Evolutionary conservation across 2,113 vertebrate genomes (phyloP).

Genomic region (Phyllostomus discolor): DNA sequence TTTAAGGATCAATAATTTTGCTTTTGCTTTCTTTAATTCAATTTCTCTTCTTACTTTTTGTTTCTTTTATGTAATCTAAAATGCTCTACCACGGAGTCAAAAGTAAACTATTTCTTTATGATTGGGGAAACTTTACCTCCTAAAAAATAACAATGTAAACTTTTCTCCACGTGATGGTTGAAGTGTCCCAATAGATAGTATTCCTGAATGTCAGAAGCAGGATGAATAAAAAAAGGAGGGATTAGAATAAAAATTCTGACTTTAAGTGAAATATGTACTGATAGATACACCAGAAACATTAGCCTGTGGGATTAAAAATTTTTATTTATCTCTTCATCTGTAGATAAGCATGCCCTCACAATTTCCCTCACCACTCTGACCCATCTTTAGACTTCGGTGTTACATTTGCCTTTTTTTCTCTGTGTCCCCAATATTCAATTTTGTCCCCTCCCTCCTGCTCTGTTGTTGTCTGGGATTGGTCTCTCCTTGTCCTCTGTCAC

Average conservation of each 20-base stretch:
- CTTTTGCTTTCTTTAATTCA: not conserved
- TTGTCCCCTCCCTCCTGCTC: not conserved
- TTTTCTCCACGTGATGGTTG: not conserved
- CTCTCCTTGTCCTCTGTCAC: not conserved
- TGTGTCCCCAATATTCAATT: not conserved
- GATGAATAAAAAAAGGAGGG: not conserved
- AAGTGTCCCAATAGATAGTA: not conserved
- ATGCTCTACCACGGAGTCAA: not conserved
- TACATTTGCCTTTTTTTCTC: not conserved
- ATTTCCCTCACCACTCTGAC: not conserved
- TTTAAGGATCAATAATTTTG: not conserved
- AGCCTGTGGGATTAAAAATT: not conserved
- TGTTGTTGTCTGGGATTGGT: not conserved
- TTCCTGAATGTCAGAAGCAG: not conserved
- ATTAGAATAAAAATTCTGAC: not conserved
- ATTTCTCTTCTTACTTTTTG: not conserved
- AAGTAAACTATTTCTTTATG: not conserved
- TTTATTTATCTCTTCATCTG: not conserved
- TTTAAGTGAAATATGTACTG: not conserved
- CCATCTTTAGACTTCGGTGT: not conserved
- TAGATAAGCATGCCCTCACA: not conserved
- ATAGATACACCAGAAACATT: not conserved
- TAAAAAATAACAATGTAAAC: not conserved
- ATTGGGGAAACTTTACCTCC: not conserved
- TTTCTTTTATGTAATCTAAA: not conserved